phyloP scores from a whole-genome alignment of 2,797 vertebrate genomes.

The Helostoma temminkii region DNA sequence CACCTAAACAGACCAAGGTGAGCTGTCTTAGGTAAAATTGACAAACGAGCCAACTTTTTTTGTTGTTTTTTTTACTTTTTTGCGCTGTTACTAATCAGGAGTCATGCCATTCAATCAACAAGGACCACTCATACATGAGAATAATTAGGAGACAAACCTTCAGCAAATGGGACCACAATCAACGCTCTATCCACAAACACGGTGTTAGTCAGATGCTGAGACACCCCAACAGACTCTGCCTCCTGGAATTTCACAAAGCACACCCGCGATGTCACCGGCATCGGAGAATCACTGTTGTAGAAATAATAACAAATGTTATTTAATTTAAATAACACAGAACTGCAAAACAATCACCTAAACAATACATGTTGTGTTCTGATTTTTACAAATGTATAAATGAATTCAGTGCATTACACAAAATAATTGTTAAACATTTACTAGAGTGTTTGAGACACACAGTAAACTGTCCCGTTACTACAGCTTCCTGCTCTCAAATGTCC shows the following conservation, averaged over 20 bases:
- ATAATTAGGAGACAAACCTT: conserved; percentile 91
- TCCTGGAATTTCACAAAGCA: conserved; percentile 99
- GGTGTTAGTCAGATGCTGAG: conserved; percentile 98
- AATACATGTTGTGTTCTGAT: neutral
- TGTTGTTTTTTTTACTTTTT: too few species aligned
- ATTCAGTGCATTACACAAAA: neutral
- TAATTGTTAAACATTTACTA: too few species aligned
- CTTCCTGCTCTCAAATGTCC: neutral
- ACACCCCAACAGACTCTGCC: conserved; percentile 95
- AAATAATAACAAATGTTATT: neutral
- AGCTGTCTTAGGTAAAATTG: conserved; percentile 35
- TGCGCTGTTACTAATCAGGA: conserved; percentile 37
- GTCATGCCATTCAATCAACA: conserved; percentile 53
- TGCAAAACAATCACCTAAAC: neutral
- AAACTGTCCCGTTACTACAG: neutral
- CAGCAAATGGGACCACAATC: conserved; percentile 98
- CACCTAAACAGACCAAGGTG: conserved; percentile 20
- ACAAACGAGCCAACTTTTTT: conserved; percentile 25
- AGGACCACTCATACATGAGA: conserved; percentile 43
- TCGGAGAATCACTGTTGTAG: conserved; percentile 90
- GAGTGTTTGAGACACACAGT: neutral
- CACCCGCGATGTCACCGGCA: conserved; percentile 97
- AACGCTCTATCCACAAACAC: conserved; percentile 99
- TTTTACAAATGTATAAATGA: neutral
- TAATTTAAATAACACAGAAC: neutral